Base-by-base conservation (phyloP, 2,113 vertebrate species). In the Hippolais icterina region DNA sequence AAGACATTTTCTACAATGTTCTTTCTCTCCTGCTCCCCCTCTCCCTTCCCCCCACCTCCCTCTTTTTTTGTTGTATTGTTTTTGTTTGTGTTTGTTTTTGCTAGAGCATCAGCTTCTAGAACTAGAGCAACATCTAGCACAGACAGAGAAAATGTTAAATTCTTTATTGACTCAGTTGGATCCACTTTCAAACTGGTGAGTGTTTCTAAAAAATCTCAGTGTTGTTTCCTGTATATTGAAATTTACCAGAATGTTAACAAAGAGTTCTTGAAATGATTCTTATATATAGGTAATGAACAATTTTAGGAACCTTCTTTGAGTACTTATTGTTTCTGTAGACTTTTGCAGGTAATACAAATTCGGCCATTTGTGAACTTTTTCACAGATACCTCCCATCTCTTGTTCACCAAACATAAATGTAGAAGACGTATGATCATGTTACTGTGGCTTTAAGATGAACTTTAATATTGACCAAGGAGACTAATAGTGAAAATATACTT, bases 101-200 rank as follows among this genome's bases (percentile, higher is more conserved):
- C 71, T 96, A 99, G 99, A 99, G 89, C 98, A 97, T 95, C 99
- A 99, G 93, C 97, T 99, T 94, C 98, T 98, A 66, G 98, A 99
- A 94, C 90, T 99, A 92, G 99, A 99, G 92, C 98, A 98, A 87
- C 97, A 99, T 82, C 97, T 99, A 33, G 98, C 98, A 8, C 98
- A 99, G 64, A 99, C 99, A 3, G 99, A 99, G 93, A 98, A 98
- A 97, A 99, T 99, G 99, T 97, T 99, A 42, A 99, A 99, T 95
- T 99, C 99, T 82, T 98, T 99, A 94, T 97, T 99, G 83, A 99
- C 98, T 41, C 99, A 99, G 84, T 96, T 99, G 89, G 99, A 99
- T 95, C 99, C 99, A 21, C 97, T 99, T 63, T 99, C 99, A 44
- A 99, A 98, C 96, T 99, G 99, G 99, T 99, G 92, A 98, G 98